These are phyloP conservation scores for Peromyscus polionotus DNA, from an alignment of 2,113 vertebrate species.

Conservation along the genomic window DNA sequence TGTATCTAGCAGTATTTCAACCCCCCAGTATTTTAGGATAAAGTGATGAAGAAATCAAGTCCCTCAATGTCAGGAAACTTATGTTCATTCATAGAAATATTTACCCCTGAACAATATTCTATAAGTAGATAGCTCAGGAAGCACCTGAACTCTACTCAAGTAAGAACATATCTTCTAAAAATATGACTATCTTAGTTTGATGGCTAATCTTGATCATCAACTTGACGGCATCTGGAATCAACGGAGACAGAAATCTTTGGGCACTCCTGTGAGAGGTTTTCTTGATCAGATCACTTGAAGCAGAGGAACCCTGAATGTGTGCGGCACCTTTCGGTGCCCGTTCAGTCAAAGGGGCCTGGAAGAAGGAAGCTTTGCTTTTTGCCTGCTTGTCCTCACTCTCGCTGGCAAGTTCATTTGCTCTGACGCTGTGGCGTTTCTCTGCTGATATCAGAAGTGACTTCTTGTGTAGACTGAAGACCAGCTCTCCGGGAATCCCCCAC, in stretches of 20 bases:
- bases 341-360: neutral
- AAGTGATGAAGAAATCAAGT: neutral
- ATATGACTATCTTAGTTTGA: neutral
- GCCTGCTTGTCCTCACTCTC: neutral
- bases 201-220: neutral
- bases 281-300: neutral
- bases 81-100: slow-evolving; percentile 38
- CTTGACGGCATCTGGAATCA: neutral
- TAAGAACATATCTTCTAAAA: slow-evolving; percentile 1
- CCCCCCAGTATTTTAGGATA: neutral
- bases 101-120: neutral
- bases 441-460: neutral
- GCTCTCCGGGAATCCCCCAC: neutral
- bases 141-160: neutral
- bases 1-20: slow-evolving; percentile 39
- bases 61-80: neutral
- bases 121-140: neutral
- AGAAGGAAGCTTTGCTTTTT: neutral
- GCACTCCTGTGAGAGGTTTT: neutral
- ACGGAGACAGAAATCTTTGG: neutral
- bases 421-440: accelerated
- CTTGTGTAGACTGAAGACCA: neutral
- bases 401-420: neutral
- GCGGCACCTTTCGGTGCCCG: neutral
- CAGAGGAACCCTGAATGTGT: neutral